Base-by-base conservation (phyloP, 1,140 invertebrate species). In the Sweltsa coloradensis region DNA sequence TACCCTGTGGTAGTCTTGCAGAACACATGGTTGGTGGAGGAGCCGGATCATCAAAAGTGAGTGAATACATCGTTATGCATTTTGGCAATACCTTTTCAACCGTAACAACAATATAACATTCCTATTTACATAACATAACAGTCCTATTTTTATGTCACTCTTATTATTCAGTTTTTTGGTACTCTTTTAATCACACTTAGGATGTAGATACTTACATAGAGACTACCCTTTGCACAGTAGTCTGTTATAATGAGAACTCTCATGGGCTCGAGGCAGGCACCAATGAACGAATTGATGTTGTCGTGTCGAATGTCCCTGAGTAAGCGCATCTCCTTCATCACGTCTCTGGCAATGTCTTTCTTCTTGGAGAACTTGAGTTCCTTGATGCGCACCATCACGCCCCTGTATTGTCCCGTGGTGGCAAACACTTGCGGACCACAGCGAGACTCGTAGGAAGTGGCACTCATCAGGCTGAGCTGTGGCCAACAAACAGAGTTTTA, bases 281-380 rank as follows among this genome's bases (percentile, higher is more conserved):
- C 95, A 62, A 97, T 89, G 69, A 98, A 98, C 34, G 88, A 85
- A 69, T 98, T 98, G 39, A 98, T 80, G 67, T 97, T 97, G 65
- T 90, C 86, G 65, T 97, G 90, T 24, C 85, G 77, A 52, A 97
- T 68, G 60, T 95, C 89, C 29, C 90, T 74, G 65, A 97, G 69
- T 58, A 86, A 65, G 34, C 88, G 74, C 92, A 99, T 97, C 70
- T 99, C 93, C 61, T 96, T 95, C 83, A 97, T 97, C 50, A 88
- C 82, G 50, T 91, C 85, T 31, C 94, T 71, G 1, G 87, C 83
- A 44, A 97, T 86, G 57, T 92, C 83, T 67, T 87, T 91, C 61
- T 88, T 92, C 53, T 84, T 83, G 0, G 81, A 79, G 60, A 95
- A 96, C 53, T 85, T 85, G 5, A 95, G 60, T 58, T 91, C 85